Conservation (phyloP, 1,140 invertebrate species). For the Diprion similis region DNA sequence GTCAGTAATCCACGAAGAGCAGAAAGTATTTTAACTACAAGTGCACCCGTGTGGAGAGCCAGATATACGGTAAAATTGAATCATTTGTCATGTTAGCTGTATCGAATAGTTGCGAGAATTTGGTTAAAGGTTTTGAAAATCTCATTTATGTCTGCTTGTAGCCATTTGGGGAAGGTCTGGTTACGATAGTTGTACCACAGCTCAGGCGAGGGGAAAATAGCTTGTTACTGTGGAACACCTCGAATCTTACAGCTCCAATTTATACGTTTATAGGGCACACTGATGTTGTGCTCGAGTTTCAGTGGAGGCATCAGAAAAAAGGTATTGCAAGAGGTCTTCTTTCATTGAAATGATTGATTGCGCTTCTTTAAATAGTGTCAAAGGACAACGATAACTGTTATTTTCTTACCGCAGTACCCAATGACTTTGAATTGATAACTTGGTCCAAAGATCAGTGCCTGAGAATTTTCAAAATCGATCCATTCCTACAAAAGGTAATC, state of each 20-base stretch:
- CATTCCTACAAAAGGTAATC: constrained; percentile 76
- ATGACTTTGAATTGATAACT: constrained; percentile 88
- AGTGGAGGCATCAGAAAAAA: constrained; percentile 79
- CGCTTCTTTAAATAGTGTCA: constrained; percentile 10
- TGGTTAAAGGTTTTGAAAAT: not conserved
- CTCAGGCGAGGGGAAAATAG: constrained; percentile 81
- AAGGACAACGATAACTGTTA: constrained; percentile 12
- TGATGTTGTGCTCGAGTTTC: constrained; percentile 94
- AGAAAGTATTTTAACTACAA: constrained; percentile 83
- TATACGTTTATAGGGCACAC: constrained; percentile 92
- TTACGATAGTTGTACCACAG: constrained; percentile 89
- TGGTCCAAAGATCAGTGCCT: constrained; percentile 95
- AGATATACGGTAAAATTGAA: constrained; percentile 76
- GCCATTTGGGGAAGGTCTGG: constrained; percentile 91
- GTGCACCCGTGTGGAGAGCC: constrained; percentile 92
- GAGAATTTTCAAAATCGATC: constrained; percentile 89
- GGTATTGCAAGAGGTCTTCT: constrained; percentile 41
- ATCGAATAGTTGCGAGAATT: not conserved
- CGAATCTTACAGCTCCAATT: constrained; percentile 73
- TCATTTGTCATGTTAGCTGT: not conserved
- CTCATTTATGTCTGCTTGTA: constrained; percentile 50
- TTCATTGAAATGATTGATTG: constrained; percentile 8
- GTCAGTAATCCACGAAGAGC: constrained; percentile 81
- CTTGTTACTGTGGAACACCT: constrained; percentile 82
- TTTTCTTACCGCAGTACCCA: constrained; percentile 58